These are phyloP conservation scores for Caenorhabditis sp. DNA, from an alignment of 2,888 invertebrate genomes.

Conservation along the genomic window DNA sequence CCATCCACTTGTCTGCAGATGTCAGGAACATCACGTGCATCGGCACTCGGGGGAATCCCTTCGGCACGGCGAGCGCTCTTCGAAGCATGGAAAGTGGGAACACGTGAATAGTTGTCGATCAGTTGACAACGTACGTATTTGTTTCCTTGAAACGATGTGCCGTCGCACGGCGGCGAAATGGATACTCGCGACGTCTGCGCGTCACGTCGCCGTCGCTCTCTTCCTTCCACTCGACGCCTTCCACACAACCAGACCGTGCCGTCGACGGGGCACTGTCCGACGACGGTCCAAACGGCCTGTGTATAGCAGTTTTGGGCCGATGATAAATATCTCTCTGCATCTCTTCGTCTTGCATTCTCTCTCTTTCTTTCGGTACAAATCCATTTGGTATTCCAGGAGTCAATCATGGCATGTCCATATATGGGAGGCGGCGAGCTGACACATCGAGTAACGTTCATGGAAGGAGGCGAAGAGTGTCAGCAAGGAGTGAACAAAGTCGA, in stretches of 20 bases:
- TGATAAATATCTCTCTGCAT: background rate
- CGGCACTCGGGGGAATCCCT: slow-evolving; percentile 29
- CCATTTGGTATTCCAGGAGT: background rate
- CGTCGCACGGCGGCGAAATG: slow-evolving; percentile 54
- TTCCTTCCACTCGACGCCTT: slow-evolving; percentile 19
- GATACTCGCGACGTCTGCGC: slow-evolving; percentile 44
- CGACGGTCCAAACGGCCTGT: slow-evolving; percentile 10
- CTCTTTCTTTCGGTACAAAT: background rate
- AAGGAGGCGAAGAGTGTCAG: slow-evolving; percentile 69
- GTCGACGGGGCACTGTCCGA: slow-evolving; percentile 19
- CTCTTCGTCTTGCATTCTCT: slow-evolving; percentile 1
- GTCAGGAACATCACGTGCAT: slow-evolving; percentile 7
- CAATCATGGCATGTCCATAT: slow-evolving; percentile 69
- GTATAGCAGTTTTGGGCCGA: too few species aligned
- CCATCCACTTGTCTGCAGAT: background rate
- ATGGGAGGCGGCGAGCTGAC: slow-evolving; percentile 37
- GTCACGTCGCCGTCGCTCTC: slow-evolving; percentile 12
- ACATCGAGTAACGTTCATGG: slow-evolving; percentile 58
- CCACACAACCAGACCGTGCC: slow-evolving; percentile 38
- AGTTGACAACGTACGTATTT: slow-evolving; percentile 41
- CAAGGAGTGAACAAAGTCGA: slow-evolving; percentile 79
- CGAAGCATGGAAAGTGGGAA: slow-evolving; percentile 24
- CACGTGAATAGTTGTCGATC: slow-evolving; percentile 48
- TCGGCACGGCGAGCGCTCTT: background rate
- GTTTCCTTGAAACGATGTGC: slow-evolving; percentile 48